Evolutionary conservation across 2,888 invertebrate genomes (phyloP), one percentile per base, ranked within the genome.

Genomic region (Oeneis ivallda): DNA sequence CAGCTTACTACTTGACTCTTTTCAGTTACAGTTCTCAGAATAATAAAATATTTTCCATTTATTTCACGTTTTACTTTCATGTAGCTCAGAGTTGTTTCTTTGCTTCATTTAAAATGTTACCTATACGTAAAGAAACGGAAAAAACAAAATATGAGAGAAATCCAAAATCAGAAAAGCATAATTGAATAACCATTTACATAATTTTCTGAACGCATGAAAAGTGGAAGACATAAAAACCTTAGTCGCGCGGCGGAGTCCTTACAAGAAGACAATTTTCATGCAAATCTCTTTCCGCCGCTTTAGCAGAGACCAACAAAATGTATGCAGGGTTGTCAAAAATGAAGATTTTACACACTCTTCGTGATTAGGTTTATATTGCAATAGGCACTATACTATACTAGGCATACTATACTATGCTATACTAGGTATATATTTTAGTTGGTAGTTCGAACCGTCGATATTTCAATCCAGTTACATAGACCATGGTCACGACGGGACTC

Each of bases 281-380:
- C 83, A 84, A 89, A 89, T 88, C 86, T 85, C 87, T 86, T 87
- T 86, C 86, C 86, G 85, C 84, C 82, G 82, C 83, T 89, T 89
- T 86, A 87, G 79, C 85, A 63, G 86, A 81, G 79, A 81, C 84
- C 80, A 80, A 83, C 81, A 83, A 86, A 84, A 81, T 76, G 73
- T 68, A 65, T 64, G 62, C 63, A 84, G 85, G 85, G 83, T 69
- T 85, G 75, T 9, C 75, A 66, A 57, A 53, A 45, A 32, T 9
- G 11, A 13, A 54, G 13, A 15, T 60, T 5, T n/a, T n/a, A n/a
- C n/a, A n/a, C n/a, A n/a, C n/a, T n/a, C n/a, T n/a, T n/a, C n/a
- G n/a, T n/a, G n/a, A n/a, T n/a, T n/a, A n/a, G n/a, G n/a, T n/a
- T n/a, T n/a, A n/a, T n/a, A n/a, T n/a, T n/a, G n/a, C n/a, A n/a